Evolutionary conservation across 1,140 invertebrate species (phyloP).

Genomic region (Dolichoris vasculosae): DNA sequence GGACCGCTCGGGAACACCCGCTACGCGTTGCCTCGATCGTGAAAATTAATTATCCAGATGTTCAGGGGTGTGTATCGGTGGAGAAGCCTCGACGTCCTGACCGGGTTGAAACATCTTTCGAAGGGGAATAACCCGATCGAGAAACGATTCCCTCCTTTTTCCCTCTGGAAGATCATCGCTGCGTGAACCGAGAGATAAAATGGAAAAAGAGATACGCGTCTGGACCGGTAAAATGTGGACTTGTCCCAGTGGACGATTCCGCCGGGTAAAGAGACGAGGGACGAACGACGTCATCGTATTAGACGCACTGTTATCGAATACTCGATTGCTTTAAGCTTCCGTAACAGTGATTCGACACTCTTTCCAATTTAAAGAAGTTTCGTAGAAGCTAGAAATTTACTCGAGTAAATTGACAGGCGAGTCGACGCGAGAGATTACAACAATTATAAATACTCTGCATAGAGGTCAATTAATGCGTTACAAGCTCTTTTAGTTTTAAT

Average conservation of each 20-base stretch:
- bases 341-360: not conserved
- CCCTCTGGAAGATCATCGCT: not conserved
- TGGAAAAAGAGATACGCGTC: not conserved
- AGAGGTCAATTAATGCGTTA: not conserved
- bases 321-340: not conserved
- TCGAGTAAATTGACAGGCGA: not conserved
- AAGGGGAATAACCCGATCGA: not conserved
- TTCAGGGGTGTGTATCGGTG: not conserved
- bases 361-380: not conserved
- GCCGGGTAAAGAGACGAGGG: not conserved
- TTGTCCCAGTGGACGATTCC: not conserved
- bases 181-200: not conserved
- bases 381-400: not conserved
- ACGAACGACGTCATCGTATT: not conserved
- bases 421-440: not conserved
- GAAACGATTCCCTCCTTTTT: not conserved
- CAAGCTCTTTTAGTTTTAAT: not conserved
- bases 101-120: not conserved
- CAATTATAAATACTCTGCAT: not conserved
- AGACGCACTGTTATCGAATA: not conserved
- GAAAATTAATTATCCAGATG: constrained; percentile 3
- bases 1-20: not conserved
- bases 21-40: not conserved
- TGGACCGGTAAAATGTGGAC: not conserved
- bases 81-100: not conserved